phyloP scores from a whole-genome alignment of 2,113 vertebrate genomes.

The Notarius quadriscutis region DNA sequence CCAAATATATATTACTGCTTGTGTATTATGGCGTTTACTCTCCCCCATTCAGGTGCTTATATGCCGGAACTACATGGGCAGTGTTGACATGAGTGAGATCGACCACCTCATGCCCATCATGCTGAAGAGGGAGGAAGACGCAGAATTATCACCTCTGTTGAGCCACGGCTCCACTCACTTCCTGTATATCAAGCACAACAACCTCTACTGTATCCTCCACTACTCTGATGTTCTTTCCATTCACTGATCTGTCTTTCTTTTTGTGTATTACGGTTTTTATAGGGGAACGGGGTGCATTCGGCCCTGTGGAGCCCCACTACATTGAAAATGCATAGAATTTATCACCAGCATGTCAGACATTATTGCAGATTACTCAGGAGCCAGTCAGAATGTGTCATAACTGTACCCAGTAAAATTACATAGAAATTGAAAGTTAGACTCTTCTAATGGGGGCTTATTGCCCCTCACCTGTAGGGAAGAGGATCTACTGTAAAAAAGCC shows the following conservation, averaged over 20 bases:
- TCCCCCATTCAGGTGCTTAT: constrained; percentile 70
- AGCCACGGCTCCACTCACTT: constrained; percentile 73
- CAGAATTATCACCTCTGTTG: constrained; percentile 70
- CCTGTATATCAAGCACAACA: constrained; percentile 80
- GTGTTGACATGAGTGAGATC: constrained; percentile 76
- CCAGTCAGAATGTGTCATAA: no score
- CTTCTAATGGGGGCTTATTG: no score
- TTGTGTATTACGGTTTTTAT: background rate
- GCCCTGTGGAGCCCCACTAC: no score
- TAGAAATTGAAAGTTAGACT: no score
- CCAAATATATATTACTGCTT: background rate
- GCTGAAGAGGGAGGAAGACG: constrained; percentile 76
- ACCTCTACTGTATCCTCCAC: constrained; percentile 77
- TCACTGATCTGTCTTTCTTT: background rate
- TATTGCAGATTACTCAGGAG: no score
- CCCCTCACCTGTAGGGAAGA: no score
- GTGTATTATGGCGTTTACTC: background rate
- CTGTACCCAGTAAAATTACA: no score
- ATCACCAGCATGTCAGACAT: no score
- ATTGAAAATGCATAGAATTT: no score
- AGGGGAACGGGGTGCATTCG: no score
- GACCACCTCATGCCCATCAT: constrained; percentile 80
- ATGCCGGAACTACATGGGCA: constrained; percentile 80
- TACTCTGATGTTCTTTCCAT: background rate
- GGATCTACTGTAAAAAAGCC: no score